phyloP scores from a whole-genome alignment of 1,140 invertebrate species.

The Hycleus phaleratus region DNA sequence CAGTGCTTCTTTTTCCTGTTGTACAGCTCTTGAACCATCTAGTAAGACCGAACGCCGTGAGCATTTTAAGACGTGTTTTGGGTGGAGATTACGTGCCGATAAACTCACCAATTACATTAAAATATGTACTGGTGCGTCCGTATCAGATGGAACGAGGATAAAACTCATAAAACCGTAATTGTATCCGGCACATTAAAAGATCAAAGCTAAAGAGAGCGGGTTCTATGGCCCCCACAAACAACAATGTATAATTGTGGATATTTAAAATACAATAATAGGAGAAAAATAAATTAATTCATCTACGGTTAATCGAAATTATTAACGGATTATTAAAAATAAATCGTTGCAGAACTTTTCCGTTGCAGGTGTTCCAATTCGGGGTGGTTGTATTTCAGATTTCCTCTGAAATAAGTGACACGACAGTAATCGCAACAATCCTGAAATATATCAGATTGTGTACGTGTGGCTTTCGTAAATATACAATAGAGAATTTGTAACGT shows the following conservation, averaged over 20 bases:
- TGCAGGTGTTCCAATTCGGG: no score
- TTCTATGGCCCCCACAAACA: background rate
- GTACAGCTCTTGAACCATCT: no score
- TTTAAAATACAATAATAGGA: no score
- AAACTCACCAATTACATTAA: constrained; percentile 12
- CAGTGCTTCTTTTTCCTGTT: no score
- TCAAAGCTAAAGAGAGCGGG: constrained; percentile 3
- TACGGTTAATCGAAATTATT: no score
- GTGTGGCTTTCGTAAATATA: constrained; percentile 10
- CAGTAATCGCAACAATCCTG: constrained; percentile 17
- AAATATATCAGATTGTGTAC: constrained; percentile 15
- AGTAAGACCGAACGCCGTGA: no score
- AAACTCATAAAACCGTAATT: constrained; percentile 12
- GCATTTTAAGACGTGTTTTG: constrained; percentile 1
- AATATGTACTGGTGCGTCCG: constrained; percentile 6
- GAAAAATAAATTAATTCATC: no score
- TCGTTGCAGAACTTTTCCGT: no score
- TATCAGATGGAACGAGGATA: constrained; percentile 11
- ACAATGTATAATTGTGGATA: no score
- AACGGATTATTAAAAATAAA: no score
- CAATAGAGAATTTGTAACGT: constrained; percentile 6
- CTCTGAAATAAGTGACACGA: constrained; percentile 12
- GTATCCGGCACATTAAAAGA: constrained; percentile 12
- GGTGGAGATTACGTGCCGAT: constrained; percentile 8
- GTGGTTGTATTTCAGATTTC: no score